phyloP scores from a whole-genome alignment of 1,140 invertebrate genomes.

The Solenopsis invicta region DNA sequence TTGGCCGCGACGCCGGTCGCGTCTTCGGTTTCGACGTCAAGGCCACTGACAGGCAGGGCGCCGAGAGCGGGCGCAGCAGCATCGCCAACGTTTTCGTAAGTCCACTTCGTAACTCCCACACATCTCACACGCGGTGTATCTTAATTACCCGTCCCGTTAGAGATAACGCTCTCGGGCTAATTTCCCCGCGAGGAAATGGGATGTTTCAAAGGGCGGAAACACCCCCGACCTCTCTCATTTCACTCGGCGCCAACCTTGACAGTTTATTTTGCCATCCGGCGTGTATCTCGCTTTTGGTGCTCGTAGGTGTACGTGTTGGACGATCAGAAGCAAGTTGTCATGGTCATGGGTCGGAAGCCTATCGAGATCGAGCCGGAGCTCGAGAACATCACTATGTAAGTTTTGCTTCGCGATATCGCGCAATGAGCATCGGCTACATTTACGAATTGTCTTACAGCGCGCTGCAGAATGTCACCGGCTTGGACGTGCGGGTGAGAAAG shows the following conservation, averaged over 20 bases:
- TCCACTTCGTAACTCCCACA: conserved; percentile 70
- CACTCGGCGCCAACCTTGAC: conserved; percentile 4
- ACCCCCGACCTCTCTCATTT: background rate
- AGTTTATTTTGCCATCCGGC: conserved; percentile 1
- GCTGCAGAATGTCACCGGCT: conserved; percentile 91
- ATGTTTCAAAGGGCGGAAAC: conserved; percentile 18
- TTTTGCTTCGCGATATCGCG: conserved; percentile 50
- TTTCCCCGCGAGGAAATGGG: conserved; percentile 43
- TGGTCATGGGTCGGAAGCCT: conserved; percentile 92
- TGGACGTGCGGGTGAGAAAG: conserved; percentile 92
- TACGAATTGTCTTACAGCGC: conserved; percentile 82
- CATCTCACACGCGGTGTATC: conserved; percentile 14
- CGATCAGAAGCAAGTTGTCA: conserved; percentile 92
- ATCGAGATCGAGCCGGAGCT: conserved; percentile 91
- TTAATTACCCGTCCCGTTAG: conserved; percentile 58
- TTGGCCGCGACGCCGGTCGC: conserved; percentile 90
- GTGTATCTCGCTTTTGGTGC: background rate
- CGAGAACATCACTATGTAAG: conserved; percentile 90
- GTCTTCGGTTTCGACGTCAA: conserved; percentile 96
- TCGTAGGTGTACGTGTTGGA: conserved; percentile 93
- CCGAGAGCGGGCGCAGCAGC: conserved; percentile 92
- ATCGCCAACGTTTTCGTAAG: conserved; percentile 95
- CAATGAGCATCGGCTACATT: background rate
- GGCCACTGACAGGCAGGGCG: conserved; percentile 92
- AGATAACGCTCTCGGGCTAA: conserved; percentile 24